Evolutionary conservation across 2,113 vertebrate genomes (phyloP).

Genomic region (Abramis brama): DNA sequence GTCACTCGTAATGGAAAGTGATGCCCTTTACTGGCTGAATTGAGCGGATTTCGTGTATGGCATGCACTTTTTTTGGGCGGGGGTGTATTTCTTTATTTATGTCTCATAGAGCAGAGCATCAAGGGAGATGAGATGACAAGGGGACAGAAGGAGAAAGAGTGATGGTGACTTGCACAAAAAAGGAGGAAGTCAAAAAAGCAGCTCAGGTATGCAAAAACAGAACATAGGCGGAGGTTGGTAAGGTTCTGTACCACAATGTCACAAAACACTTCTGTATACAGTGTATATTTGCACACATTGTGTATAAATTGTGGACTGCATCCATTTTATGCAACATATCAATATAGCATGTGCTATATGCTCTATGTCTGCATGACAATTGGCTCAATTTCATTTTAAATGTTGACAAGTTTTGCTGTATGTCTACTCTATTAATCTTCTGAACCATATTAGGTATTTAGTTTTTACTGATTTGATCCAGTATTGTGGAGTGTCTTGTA

Average conservation of each 20-base stretch:
- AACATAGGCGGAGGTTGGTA: not conserved
- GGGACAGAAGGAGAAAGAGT: not conserved
- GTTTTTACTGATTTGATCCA: not conserved
- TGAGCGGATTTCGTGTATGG: conserved; percentile 3
- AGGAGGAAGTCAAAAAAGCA: not conserved
- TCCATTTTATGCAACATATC: not conserved
- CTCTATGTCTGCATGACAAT: not conserved
- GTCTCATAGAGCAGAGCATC: conserved; percentile 11
- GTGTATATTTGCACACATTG: not conserved
- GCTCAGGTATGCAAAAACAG: not conserved
- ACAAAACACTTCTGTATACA: not conserved
- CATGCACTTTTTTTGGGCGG: not conserved
- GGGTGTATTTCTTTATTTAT: conserved; percentile 47
- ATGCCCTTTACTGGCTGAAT: conserved; percentile 46
- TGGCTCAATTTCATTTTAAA: not conserved
- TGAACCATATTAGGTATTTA: not conserved
- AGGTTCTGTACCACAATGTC: not conserved
- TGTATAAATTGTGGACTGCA: not conserved
- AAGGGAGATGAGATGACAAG: conserved; percentile 42
- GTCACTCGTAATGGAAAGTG: conserved; percentile 56
- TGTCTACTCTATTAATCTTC: not conserved
- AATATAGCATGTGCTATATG: not conserved
- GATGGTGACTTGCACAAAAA: not conserved
- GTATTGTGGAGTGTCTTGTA: too few species aligned
- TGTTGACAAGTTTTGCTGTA: not conserved